Evolutionary conservation across 2,888 invertebrate species (phyloP), one percentile per base, ranked within the genome.

Genomic region (Melitaea athalia): DNA sequence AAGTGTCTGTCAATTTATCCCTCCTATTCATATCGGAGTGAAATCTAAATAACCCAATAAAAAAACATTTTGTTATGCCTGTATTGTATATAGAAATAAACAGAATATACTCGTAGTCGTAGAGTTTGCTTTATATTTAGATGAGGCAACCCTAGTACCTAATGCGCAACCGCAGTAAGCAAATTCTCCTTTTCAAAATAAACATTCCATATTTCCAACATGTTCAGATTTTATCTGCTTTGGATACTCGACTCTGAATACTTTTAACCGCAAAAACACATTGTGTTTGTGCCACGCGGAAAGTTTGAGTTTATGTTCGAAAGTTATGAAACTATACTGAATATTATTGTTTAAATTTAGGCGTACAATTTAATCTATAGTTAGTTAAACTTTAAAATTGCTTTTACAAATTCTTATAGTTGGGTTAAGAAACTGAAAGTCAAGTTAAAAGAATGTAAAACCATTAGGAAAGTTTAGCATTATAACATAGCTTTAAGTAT

Each of bases 231-330:
- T 67, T 57, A 65, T 72, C 63, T 67, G 17, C 59, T 63, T 64
- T 63, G 52, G 47, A 60, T 67, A 57, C 63, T 11, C 60, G 55
- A 64, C 64, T 67, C 62, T 53, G 38, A 69, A 68, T 67, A 65
- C 33, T 67, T 63, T 62, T 59, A 61, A 70, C 69, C 69, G 15
- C 68, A 68, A 45, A 57, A 59, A 63, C 42, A 61, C 65, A 72
- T 68, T 72, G 68, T 68, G 53, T 60, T n/a, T n/a, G n/a, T n/a
- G n/a, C 15, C 63, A 72, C 69, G 63, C 60, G 55, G 60, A 64
- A 69, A 71, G 63, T 71, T 69, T 52, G 65, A 72, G 69, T 72
- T 72, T 72, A 72, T 61, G 72, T 59, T 38, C 69, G 64, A 72
- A 72, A 69, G 64, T 59, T 43, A 61, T 67, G 49, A 45, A 15